Evolutionary conservation across 92 coral and sea anemone genomes (phyloP).

Genomic region (Meandrina meandrites): DNA sequence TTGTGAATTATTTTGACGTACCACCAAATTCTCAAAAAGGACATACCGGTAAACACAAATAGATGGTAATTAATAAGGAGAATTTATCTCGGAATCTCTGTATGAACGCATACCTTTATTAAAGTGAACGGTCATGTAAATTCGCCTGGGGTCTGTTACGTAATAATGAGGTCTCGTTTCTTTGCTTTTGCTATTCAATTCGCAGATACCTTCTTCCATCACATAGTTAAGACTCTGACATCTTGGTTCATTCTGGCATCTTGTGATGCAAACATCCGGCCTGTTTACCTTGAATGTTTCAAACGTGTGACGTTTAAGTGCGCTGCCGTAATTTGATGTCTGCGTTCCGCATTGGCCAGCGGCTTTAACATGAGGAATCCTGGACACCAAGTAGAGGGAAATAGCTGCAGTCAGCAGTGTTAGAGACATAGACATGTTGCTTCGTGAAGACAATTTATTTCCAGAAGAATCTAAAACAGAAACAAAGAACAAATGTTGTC

Average conservation of each 20-base stretch:
- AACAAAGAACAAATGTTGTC: neutral
- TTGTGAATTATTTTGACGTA: too few species aligned
- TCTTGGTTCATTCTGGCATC: constrained; percentile 11
- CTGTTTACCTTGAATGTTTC: neutral
- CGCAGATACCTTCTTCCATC: constrained; percentile 29
- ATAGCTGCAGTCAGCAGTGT: neutral
- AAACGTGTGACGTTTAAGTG: constrained; percentile 29
- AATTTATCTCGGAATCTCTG: neutral
- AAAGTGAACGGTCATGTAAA: constrained; percentile 10
- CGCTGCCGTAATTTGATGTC: neutral
- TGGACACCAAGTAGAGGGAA: neutral
- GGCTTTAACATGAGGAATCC: neutral
- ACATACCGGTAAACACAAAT: too few species aligned
- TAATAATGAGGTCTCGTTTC: constrained; percentile 35
- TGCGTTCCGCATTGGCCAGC: neutral
- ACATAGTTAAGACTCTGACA: constrained; percentile 60
- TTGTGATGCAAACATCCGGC: constrained; percentile 31
- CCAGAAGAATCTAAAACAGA: neutral
- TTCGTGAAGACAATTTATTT: neutral
- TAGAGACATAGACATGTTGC: neutral
- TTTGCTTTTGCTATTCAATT: constrained; percentile 53
- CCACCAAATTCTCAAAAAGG: too few species aligned
- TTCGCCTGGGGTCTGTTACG: neutral
- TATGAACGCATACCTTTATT: neutral
- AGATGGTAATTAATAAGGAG: too few species aligned